Evolutionary conservation across 2,888 invertebrate species (phyloP).

Genomic region (Sthenelais limicola): DNA sequence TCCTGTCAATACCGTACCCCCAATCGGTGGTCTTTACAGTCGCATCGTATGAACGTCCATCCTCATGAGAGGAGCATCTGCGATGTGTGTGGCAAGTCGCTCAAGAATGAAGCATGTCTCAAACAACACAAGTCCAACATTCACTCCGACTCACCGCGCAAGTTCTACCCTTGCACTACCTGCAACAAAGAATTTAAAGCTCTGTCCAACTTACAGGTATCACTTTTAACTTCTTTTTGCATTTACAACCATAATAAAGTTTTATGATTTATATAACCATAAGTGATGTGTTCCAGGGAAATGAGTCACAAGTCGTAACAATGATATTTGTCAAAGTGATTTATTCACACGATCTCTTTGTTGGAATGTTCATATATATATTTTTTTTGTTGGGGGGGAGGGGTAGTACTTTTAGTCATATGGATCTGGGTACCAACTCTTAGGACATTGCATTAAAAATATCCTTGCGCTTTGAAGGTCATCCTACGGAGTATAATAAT

Average conservation of each 20-base stretch:
- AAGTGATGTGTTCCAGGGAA: too few relatives aligned
- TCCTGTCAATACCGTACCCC: conserved; percentile 11
- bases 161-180: conserved; percentile 12
- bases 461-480: too few relatives aligned
- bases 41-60: conserved; percentile 16
- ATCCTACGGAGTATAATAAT: too few relatives aligned
- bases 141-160: conserved; percentile 18
- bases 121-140: conserved; percentile 23
- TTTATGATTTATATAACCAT: too few relatives aligned
- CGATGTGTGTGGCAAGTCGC: conserved; percentile 19
- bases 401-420: too few relatives aligned
- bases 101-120: conserved; percentile 20
- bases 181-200: conserved; percentile 23
- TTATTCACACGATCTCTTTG: too few relatives aligned
- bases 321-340: too few relatives aligned
- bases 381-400: too few relatives aligned
- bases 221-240: not conserved
- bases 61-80: conserved; percentile 24
- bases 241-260: not conserved
- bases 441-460: too few relatives aligned
- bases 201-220: conserved; percentile 22
- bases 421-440: too few relatives aligned
- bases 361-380: too few relatives aligned
- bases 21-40: conserved; percentile 21
- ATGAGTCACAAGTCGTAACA: too few relatives aligned